Evolutionary conservation across 2,797 vertebrate genomes (phyloP).

Genomic region (Catharus ustulatus): DNA sequence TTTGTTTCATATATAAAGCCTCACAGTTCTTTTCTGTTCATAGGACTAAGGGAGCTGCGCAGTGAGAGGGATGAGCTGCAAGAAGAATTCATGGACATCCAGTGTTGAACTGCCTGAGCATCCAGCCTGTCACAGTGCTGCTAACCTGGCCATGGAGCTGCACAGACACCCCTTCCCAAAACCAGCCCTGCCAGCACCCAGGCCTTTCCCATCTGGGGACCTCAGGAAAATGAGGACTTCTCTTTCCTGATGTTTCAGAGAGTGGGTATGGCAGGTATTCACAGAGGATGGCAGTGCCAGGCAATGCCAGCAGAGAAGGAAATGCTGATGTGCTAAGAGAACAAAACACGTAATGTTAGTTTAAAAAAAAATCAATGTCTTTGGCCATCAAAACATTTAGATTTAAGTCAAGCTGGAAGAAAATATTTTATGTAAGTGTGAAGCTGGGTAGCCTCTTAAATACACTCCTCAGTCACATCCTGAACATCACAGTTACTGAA

Average conservation of each 20-base stretch:
- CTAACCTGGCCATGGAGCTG: neutral
- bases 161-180: neutral
- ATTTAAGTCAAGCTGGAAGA: neutral
- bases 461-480: rapidly evolving
- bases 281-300: neutral
- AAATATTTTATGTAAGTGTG: neutral
- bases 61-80: neutral
- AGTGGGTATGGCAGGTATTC: neutral
- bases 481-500: neutral
- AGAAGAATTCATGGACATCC: rapidly evolving
- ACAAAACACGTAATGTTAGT: neutral
- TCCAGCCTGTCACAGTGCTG: neutral
- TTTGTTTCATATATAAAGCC: neutral
- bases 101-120: neutral
- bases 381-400: neutral
- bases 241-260: neutral
- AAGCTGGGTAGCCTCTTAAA: neutral
- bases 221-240: neutral
- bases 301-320: rapidly evolving
- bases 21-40: neutral
- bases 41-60: neutral
- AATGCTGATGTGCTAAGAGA: neutral
- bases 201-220: neutral
- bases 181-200: neutral
- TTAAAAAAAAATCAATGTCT: neutral